Evolutionary conservation across 2,113 vertebrate genomes (phyloP).

Genomic region (Nibea coibor): DNA sequence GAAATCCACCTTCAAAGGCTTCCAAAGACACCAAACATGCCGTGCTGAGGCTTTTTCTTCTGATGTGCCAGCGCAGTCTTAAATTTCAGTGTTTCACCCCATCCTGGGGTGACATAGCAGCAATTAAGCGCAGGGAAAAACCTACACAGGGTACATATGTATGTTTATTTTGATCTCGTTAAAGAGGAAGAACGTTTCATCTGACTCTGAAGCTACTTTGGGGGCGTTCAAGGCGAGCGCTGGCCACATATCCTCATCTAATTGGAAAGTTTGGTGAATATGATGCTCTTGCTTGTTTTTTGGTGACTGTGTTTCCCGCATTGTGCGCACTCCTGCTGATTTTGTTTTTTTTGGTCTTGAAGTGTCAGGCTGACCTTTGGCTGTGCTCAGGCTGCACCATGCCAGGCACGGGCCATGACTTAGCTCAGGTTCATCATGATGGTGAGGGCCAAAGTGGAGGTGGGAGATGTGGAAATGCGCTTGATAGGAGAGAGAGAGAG

Average conservation of each 20-base stretch:
- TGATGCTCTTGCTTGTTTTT: slow-evolving; percentile 8
- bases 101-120: background rate
- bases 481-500: slow-evolving; percentile 40
- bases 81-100: background rate
- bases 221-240: background rate
- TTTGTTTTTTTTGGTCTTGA: slow-evolving; percentile 51
- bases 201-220: background rate
- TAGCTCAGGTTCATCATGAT: slow-evolving; percentile 34
- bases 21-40: background rate
- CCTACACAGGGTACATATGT: background rate
- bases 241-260: slow-evolving; percentile 3
- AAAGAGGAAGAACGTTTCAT: slow-evolving; percentile 17
- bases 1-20: background rate
- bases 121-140: background rate
- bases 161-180: background rate
- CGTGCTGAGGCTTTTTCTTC: background rate
- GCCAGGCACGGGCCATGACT: slow-evolving; percentile 1
- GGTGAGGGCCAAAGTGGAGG: slow-evolving; percentile 50
- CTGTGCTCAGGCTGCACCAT: background rate
- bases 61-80: background rate
- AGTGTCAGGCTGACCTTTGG: slow-evolving; percentile 61
- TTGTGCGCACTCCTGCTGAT: slow-evolving; percentile 35
- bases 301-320: background rate
- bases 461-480: slow-evolving; percentile 59
- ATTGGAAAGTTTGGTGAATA: slow-evolving; percentile 18